Base-by-base conservation (phyloP, 2,113 vertebrate species). In the Hemichromis elongatus region DNA sequence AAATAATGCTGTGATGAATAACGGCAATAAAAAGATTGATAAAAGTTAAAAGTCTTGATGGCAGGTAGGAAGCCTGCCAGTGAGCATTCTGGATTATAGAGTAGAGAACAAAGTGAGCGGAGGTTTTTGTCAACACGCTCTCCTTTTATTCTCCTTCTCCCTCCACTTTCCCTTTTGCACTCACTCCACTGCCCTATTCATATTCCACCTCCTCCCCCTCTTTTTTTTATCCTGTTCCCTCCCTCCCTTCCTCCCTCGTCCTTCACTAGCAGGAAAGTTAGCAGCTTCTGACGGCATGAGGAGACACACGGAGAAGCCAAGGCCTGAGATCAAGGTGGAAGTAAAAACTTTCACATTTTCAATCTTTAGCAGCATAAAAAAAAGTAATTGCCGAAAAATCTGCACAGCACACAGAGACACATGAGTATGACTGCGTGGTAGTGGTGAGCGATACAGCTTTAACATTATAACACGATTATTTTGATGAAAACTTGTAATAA, bases 101-200 rank as follows among this genome's bases (percentile, higher is more conserved):
- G 54, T 13, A 30, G 59, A 86, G 86, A 90, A 90, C 79, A 80
- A 92, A 91, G 89, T 88, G 87, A 90, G 89, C 79, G 5, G 45
- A 53, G 82, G 84, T 70, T 89, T 95, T 94, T 95, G 92, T 94
- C 87, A 94, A 86, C 84, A 87, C 19, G 16, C 86, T 87, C 83
- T 89, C 66, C 83, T 89, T 93, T 93, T 91, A 87, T 88, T 92
- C 84, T 86, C 47, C 77, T 81, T 84, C 86, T 92, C 88, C 75
- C 83, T 90, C 84, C 79, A 90, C 87, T 93, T 90, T 91, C 92
- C 89, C 80, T 82, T 93, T 83, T 81, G 81, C 92, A 77, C 92
- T 91, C 91, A 88, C 89, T 94, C 91, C 88, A 87, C 85, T 87
- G 88, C 88, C 86, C 90, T 93, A 93, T 94, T 94, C 92, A 94